Evolutionary conservation across 2,797 vertebrate genomes (phyloP), one percentile per base, ranked within the genome.

Genomic region (Cyprinodon diabolis): DNA sequence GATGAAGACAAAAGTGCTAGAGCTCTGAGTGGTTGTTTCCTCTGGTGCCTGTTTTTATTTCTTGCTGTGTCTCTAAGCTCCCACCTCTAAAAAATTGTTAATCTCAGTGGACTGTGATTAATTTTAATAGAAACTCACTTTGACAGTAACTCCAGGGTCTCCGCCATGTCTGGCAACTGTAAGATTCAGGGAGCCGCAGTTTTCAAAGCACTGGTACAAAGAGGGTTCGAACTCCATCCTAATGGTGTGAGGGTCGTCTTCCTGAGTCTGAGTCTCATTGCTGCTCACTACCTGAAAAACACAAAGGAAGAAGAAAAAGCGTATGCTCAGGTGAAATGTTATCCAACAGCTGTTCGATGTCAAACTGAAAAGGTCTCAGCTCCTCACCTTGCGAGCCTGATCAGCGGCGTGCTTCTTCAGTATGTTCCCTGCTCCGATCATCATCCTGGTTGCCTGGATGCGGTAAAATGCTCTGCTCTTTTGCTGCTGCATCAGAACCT

Each of bases 361-460:
- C 6, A 17, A 45, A 40, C 45, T 4, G 40, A 15, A 52, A 19
- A 4, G 13, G 1, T 9, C 7, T 21, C 5, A 13, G 30, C 1
- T 7, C 45, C 56, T 72, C 70, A 92, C 93, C 87, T 95, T 96
- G 71, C 96, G 94, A 21, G 96, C 95, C 90, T 96, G 95, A 87
- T 96, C 96, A 0, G 96, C 95, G 0, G 96, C 96, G 0, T 96
- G 96, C 72, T 96, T 96, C 91, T 96, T 96, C 4, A 96, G 91
- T 79, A 96, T 96, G 90, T 96, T 96, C 3, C 96, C 96, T 0
- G 96, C 96, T 21, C 96, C 96, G 0, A 96, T 96, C 96, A 96
- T 96, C 95, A 96, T 96, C 84, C 96, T 93, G 35, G 96, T 96
- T n/a, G 96, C 96, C 72, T 96, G 96, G 82, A 96, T 96, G 51